Percentiles rank a stretch among this genome's conserved stretches.
phyloP scores from a whole-genome alignment of 2,888 invertebrate species.

The Plemyria rubiginata region DNA sequence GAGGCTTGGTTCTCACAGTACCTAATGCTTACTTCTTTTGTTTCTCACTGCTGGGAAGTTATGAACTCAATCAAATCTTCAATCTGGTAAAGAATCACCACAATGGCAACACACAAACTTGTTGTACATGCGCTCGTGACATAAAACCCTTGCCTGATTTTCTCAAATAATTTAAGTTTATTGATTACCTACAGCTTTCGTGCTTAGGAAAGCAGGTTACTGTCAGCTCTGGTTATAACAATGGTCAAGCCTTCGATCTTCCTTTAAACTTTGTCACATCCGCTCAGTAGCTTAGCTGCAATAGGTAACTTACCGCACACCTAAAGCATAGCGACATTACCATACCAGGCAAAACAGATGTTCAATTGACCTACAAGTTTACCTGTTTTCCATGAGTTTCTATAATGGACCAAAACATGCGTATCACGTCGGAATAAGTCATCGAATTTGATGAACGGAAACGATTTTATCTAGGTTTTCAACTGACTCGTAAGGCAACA shows the following conservation, averaged over 20 bases:
- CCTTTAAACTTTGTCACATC: neutral
- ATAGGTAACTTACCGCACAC: neutral
- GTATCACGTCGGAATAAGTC: neutral
- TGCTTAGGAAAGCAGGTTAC: no score
- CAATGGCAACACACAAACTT: no score
- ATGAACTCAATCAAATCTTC: no score
- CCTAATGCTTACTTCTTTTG: no score
- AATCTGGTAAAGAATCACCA: no score
- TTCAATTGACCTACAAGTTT: conserved; percentile 17
- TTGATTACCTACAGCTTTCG: no score
- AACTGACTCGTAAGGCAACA: neutral
- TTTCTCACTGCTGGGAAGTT: no score
- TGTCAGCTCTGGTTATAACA: no score
- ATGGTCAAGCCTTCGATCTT: neutral
- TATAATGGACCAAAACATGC: neutral
- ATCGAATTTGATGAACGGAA: neutral
- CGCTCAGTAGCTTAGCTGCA: neutral
- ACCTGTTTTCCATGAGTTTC: conserved; percentile 19
- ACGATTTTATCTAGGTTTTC: neutral
- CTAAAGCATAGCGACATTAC: neutral
- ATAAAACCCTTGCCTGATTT: no score
- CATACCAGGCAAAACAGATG: conserved; percentile 20
- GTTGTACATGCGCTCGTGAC: no score
- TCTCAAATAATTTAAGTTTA: no score
- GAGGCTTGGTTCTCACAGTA: no score